Evolutionary conservation across 1,140 invertebrate species (phyloP), one percentile per base, ranked within the genome.

Genomic region (Drepana arcuata): DNA sequence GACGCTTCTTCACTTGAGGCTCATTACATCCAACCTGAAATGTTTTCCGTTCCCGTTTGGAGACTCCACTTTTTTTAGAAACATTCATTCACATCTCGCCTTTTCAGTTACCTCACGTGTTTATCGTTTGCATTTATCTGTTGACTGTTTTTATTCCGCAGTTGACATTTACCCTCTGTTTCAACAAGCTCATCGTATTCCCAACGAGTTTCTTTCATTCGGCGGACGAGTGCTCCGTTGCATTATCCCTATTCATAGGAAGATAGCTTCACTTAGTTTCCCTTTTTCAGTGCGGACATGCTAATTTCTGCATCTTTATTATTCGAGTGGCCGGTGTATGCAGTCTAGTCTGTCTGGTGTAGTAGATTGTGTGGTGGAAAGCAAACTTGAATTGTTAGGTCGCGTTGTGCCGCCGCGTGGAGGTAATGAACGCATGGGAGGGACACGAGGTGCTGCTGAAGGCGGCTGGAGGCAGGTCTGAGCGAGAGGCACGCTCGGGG

Each of bases 211-310:
- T 82, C 72, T 79, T 82, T 79, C 66, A 78, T 78, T 82, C 73
- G 51, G 47, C 39, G 41, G 64, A 71, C 57, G 59, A 81, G 72
- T 79, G 72, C 59, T 69, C 66, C 65, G 61, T 52, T 58, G 57
- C 70, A 78, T 82, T 78, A 78, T 61, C 66, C 62, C 73, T 50
- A 82, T 82, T 82, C 72, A 82, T 43, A 57, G 59, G 54, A 68
- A 81, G 74, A 81, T 81, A 75, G 77, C 68, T 77, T 78, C 77
- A 79, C 78, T 82, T 82, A 82, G 78, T 82, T 82, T 82, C 74
- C 64, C 67, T 79, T 75, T 78, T 77, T 71, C 61, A 72, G 56
- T 69, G 52, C 52, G 59, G 70, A 57, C 74, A 60, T 70, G 73
- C 75, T 79, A 82, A 82, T 82, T 82, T 69, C 67, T 79, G 63